phyloP scores from a whole-genome alignment of 1,140 invertebrate genomes.

The Macrostomum lignano region DNA sequence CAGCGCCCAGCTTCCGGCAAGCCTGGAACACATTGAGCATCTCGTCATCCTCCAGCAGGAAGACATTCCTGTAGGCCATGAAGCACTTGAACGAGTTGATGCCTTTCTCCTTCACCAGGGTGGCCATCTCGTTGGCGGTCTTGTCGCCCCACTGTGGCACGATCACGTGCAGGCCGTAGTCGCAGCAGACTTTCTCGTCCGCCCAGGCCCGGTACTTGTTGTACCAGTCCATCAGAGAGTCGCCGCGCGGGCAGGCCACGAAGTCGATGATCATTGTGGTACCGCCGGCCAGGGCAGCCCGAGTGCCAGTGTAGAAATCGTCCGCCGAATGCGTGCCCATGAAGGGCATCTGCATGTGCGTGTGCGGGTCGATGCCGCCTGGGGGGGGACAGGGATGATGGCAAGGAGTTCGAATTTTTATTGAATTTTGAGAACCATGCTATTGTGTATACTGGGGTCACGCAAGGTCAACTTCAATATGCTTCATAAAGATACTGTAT shows the following conservation, averaged over 20 bases:
- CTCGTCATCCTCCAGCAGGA: conserved; percentile 67
- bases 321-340: conserved; percentile 49
- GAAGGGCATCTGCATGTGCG: conserved; percentile 54
- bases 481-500: too few species aligned
- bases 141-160: conserved; percentile 56
- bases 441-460: too few species aligned
- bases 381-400: too few species aligned
- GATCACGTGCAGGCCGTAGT: conserved; percentile 68
- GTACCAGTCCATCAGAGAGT: conserved; percentile 63
- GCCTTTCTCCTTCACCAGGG: conserved; percentile 29
- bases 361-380: conserved; percentile 61
- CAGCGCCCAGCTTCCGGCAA: conserved; percentile 40
- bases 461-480: too few species aligned
- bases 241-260: conserved; percentile 47
- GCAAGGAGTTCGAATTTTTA: too few species aligned
- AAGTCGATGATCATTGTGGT: conserved; percentile 78
- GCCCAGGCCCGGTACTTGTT: conserved; percentile 60
- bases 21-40: conserved; percentile 51
- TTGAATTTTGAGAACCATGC: too few species aligned
- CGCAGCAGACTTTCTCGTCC: conserved; percentile 84
- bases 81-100: conserved; percentile 88
- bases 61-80: conserved; percentile 70
- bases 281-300: conserved; percentile 57
- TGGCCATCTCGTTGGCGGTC: conserved; percentile 35
- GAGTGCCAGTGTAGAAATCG: conserved; percentile 63